Conservation (phyloP, 2,797 vertebrate species). For the Nyctibius grandis region DNA sequence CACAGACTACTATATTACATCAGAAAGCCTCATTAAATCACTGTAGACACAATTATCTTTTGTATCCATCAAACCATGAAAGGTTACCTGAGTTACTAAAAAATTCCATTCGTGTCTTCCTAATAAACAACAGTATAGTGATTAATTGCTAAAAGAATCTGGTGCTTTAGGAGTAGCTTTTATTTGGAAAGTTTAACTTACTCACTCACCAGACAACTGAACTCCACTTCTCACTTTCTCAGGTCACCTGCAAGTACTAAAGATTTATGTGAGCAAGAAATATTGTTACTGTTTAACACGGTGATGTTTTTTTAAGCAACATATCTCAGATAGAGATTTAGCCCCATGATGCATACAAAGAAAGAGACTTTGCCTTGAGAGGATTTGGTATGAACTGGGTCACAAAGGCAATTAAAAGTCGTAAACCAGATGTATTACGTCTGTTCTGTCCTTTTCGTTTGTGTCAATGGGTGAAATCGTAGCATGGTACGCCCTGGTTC, state of each 20-base stretch:
- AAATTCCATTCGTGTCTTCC: slow-evolving; percentile 68
- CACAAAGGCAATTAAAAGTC: slow-evolving; percentile 65
- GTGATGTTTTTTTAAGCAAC: slow-evolving; percentile 57
- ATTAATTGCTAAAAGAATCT: slow-evolving; percentile 64
- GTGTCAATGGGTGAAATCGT: slow-evolving; percentile 71
- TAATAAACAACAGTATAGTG: slow-evolving; percentile 57
- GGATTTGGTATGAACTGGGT: slow-evolving; percentile 68
- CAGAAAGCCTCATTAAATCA: slow-evolving; percentile 55
- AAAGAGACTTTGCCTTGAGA: slow-evolving; percentile 55
- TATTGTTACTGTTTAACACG: slow-evolving; percentile 61
- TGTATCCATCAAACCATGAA: slow-evolving; percentile 62
- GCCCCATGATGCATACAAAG: slow-evolving; percentile 35
- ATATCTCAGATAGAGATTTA: slow-evolving; percentile 69
- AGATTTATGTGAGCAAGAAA: slow-evolving; percentile 78
- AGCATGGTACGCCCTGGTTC: slow-evolving; percentile 71
- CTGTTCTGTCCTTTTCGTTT: slow-evolving; percentile 68
- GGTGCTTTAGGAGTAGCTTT: slow-evolving; percentile 69
- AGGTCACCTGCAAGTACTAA: slow-evolving; percentile 72
- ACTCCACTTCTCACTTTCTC: slow-evolving; percentile 73
- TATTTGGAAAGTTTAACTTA: slow-evolving; percentile 69
- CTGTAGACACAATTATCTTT: slow-evolving; percentile 53
- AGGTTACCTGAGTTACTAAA: slow-evolving; percentile 67
- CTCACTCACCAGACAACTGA: slow-evolving; percentile 74
- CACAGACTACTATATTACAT: slow-evolving; percentile 40
- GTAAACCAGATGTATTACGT: slow-evolving; percentile 76